Percentiles rank a stretch among this genome's conserved stretches.
These are phyloP conservation scores for Lepidochitona cinerea DNA, from an alignment of 2,888 invertebrate species.

Conservation along the genomic window DNA sequence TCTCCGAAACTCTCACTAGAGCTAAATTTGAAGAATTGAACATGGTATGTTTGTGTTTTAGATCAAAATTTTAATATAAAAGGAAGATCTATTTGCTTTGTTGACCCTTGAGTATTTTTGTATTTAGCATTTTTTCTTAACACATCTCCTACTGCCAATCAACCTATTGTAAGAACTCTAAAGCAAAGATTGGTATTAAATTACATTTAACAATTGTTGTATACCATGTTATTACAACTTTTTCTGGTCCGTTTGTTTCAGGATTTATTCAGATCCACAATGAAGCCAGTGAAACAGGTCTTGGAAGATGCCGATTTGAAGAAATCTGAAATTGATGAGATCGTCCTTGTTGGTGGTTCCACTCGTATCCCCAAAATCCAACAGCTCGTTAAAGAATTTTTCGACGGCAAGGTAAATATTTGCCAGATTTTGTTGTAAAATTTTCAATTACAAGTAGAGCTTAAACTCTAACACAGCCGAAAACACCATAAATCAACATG, in stretches of 20 bases:
- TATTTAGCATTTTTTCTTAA: too few species aligned
- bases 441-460: too few species aligned
- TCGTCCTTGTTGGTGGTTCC: slow-evolving; percentile 98
- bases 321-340: slow-evolving; percentile 98
- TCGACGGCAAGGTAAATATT: slow-evolving; percentile 86
- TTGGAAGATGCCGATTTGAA: slow-evolving; percentile 99
- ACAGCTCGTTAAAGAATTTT: slow-evolving; percentile 78
- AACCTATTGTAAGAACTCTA: background rate
- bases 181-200: background rate
- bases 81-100: too few species aligned
- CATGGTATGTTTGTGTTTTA: too few species aligned
- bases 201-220: background rate
- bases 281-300: slow-evolving; percentile 96
- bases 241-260: too few species aligned
- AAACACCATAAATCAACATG: too few species aligned
- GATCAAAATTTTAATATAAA: too few species aligned
- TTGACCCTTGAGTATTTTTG: too few species aligned
- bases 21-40: slow-evolving; percentile 99
- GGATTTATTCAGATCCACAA: slow-evolving; percentile 82
- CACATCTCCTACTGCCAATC: too few species aligned
- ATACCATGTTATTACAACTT: too few species aligned
- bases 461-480: too few species aligned
- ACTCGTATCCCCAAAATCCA: slow-evolving; percentile 99
- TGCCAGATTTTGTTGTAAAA: background rate
- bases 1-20: slow-evolving; percentile 96